Evolutionary conservation across 2,797 vertebrate species (phyloP), one percentile per base, ranked within the genome.

Genomic region (Amblyraja radiata): DNA sequence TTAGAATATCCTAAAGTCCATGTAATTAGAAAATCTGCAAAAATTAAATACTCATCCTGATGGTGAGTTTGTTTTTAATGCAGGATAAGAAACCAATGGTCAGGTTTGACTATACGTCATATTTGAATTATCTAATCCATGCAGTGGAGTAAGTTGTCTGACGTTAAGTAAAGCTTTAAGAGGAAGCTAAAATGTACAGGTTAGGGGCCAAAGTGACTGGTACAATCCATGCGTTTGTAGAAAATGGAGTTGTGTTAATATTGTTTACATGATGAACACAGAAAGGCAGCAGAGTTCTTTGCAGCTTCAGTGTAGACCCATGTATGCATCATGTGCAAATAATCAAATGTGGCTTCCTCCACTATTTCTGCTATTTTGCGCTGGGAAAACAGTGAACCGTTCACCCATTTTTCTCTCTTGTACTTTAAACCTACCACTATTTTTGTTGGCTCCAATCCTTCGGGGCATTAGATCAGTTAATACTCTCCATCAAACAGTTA

Each of bases 311-410:
- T 91, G 71, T 36, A 74, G 61, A 65, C 21, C 84, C 28, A 6
- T 63, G 84, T n/a, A 32, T 88, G 58, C 61, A 86, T n/a, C 83
- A n/a, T 84, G 81, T 84, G 54, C 54, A 61, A 84, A 63, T 84
- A 63, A 86, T 63, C 11, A 13, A 86, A 36, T 36, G 61, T 32
- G 6, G 6, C 61, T 65, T 36, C 61, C n/a, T 32, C 84, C n/a
- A 32, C 84, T 32, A 88, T 16, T 63, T 88, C 18, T 16, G n/a
- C 90, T 25, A 46, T 74, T 68, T 65, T 25, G 68, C 7, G 39
- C 11, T 28, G 68, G 36, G 88, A 28, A 25, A 91, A 28, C 36
- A 74, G 65, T 91, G 90, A 10, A 21, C 36, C 90, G 16, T 92
- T 92, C 71, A 74, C 46, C 36, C 39, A 74, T 71, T 76, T 92